Evolutionary conservation across 2,888 invertebrate species (phyloP).

Genomic region (Digitonthophagus gazella): DNA sequence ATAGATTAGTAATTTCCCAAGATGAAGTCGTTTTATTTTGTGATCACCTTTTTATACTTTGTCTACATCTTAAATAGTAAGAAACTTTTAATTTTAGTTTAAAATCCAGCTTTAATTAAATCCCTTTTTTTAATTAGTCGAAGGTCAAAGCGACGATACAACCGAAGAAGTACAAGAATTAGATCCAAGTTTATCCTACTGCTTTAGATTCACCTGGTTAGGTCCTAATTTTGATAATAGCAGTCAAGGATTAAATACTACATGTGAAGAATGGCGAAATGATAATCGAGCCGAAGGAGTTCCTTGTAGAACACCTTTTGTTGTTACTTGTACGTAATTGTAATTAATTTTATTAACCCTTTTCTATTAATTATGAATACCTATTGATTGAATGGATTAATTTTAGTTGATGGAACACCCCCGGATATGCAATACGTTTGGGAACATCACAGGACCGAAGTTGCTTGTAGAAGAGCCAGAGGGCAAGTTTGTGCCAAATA

Average conservation of each 20-base stretch:
- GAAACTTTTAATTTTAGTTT: background rate
- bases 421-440: conserved; percentile 64
- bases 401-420: conserved; percentile 61
- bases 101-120: background rate
- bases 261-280: conserved; percentile 43
- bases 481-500: conserved; percentile 66
- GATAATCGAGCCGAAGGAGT: conserved; percentile 45
- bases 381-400: background rate
- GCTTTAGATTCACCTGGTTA: conserved; percentile 70
- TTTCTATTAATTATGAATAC: background rate
- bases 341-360: background rate
- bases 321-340: conserved; percentile 59
- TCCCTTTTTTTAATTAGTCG: background rate
- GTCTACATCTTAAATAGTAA: conserved; percentile 15
- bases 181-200: conserved; percentile 46
- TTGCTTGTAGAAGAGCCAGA: conserved; percentile 59
- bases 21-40: conserved; percentile 13
- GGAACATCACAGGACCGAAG: conserved; percentile 54
- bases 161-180: background rate
- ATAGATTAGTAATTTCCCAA: background rate
- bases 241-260: conserved; percentile 52
- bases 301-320: conserved; percentile 64
- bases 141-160: conserved; percentile 4
- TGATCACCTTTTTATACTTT: background rate
- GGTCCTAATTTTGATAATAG: conserved; percentile 62